Evolutionary conservation across 2,797 vertebrate species (phyloP), one percentile per base, ranked within the genome.

Genomic region (Pangasius djambal): DNA sequence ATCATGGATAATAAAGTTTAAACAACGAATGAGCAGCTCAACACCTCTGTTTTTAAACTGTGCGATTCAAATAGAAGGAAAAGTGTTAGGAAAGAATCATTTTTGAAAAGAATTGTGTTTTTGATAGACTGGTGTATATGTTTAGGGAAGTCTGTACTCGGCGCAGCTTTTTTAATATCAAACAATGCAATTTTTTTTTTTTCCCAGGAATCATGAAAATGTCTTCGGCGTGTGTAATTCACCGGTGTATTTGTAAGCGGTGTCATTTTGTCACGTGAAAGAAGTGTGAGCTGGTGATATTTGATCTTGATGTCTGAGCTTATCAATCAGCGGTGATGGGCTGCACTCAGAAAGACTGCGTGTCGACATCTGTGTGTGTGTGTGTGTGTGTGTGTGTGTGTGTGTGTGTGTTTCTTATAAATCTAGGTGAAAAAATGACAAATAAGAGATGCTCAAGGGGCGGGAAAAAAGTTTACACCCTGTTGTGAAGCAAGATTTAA

Each of bases 221-320:
- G 55, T 52, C 85, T 50, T 89, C 67, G 57, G 65, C 67, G 88
- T 69, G 44, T 89, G 87, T 91, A 88, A 90, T 89, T 75, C 90
- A 86, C 85, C 44, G 7, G 89, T 89, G 90, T 87, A 70, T 87
- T 50, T 77, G 44, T 77, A 86, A 87, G 87, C 79, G 78, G 87
- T 91, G 89, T 89, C 91, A 91, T 92, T 91, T 89, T 89, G 88
- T 90, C 92, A 92, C 90, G 90, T 89, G 72, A 92, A 91, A 92
- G 89, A 88, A 59, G 61, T 89, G 88, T 91, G 87, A 83, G 82
- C 57, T 34, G 65, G 89, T 88, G 87, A 89, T 90, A 89, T 87
- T 88, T 89, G 86, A 81, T 89, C 86, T 91, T 90, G 88, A 86
- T 86, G 88, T 88, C 86, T 83, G 88, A 89, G 87, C 61, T 69